Conservation (phyloP, 1,140 invertebrate species). For the Saxidomus purpurata region DNA sequence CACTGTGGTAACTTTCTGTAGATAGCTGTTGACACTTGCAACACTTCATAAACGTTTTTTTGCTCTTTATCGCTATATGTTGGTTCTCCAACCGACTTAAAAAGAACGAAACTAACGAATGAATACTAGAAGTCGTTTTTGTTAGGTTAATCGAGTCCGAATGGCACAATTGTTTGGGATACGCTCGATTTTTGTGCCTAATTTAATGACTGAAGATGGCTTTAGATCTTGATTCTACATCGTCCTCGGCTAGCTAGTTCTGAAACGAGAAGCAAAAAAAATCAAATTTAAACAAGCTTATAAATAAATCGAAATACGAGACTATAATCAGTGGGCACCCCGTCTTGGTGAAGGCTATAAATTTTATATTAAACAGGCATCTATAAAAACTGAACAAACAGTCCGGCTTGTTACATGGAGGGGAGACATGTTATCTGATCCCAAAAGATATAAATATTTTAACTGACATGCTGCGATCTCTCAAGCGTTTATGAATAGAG, state of each 20-base stretch:
- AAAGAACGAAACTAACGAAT: too few relatives aligned
- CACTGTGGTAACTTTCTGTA: not conserved
- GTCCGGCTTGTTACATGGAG: not conserved
- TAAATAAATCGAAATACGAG: not conserved
- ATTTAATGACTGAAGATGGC: not conserved
- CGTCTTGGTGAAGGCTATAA: not conserved
- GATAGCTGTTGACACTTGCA: not conserved
- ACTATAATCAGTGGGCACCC: not conserved
- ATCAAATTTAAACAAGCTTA: not conserved
- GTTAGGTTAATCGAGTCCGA: not conserved
- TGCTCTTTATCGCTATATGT: not conserved
- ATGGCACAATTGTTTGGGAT: not conserved
- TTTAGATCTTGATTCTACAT: not conserved
- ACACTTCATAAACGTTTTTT: not conserved
- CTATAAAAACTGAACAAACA: constrained; percentile 22
- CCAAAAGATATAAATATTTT: constrained; percentile 37
- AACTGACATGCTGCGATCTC: not conserved
- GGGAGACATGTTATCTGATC: not conserved
- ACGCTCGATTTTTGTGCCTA: not conserved
- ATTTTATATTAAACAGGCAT: constrained; percentile 27
- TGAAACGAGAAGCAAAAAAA: not conserved
- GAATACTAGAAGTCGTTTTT: too few relatives aligned
- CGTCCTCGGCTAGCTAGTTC: not conserved
- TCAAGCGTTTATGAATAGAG: not conserved
- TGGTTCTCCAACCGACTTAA: not conserved